A percentile compares a stretch with the other conserved stretches of the same genome.
Evolutionary conservation across 1,140 invertebrate species (phyloP).

Genomic region (Sitobion miscanthi): DNA sequence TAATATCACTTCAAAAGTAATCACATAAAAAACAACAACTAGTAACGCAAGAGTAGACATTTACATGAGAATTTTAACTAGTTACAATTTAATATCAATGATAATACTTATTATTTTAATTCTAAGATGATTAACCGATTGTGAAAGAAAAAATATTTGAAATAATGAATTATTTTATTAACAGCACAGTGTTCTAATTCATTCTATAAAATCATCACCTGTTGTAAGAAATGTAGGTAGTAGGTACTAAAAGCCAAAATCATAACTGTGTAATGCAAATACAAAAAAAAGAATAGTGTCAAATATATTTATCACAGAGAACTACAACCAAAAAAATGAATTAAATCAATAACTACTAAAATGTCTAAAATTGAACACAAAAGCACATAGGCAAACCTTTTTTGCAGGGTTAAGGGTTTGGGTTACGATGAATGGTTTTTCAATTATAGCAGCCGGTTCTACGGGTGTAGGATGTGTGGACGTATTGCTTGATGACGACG

Average conservation of each 20-base stretch:
- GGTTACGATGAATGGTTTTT: conserved; percentile 51
- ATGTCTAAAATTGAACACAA: conserved; percentile 1
- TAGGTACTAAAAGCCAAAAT: not conserved
- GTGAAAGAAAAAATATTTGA: not conserved
- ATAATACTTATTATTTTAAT: not conserved
- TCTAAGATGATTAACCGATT: not conserved
- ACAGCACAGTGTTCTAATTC: not conserved
- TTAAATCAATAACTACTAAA: not conserved
- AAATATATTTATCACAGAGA: not conserved
- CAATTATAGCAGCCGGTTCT: conserved; percentile 53
- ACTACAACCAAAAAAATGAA: not conserved
- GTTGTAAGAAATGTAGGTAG: not conserved
- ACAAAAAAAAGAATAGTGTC: not conserved
- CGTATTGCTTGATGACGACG: conserved; percentile 46
- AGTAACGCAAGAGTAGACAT: not conserved
- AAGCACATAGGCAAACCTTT: conserved; percentile 53
- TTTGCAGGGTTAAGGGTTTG: conserved; percentile 52
- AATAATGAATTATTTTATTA: not conserved
- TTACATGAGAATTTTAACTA: not conserved
- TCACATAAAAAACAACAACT: not conserved
- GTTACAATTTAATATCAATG: not conserved
- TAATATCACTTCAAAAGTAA: not conserved
- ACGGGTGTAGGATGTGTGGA: conserved; percentile 46
- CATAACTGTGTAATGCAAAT: not conserved
- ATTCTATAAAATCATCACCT: not conserved